These are phyloP conservation scores for Pachymerium ferrugineum DNA, from an alignment of 2,888 invertebrate genomes.

Conservation along the genomic window DNA sequence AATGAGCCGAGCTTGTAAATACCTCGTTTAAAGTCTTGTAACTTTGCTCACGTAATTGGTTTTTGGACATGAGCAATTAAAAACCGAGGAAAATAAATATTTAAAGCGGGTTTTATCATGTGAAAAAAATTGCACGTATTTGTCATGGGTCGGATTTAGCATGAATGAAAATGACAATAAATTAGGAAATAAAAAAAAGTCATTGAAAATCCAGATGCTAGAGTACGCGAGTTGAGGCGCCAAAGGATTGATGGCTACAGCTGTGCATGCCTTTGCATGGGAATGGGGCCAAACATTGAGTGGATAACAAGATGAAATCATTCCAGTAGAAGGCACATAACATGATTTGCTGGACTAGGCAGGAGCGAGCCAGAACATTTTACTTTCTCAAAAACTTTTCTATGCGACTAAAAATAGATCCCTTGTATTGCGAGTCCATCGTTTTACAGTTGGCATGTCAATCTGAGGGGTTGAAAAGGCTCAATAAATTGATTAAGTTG, in stretches of 20 bases:
- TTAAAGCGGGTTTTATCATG: background rate
- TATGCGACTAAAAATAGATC: background rate
- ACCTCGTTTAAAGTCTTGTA: conserved; percentile 18
- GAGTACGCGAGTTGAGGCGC: background rate
- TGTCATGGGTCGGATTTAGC: background rate
- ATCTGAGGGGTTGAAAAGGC: background rate
- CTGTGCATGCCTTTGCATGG: conserved; percentile 23
- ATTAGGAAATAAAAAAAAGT: no score
- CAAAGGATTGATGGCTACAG: conserved; percentile 23
- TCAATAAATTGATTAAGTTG: conserved; percentile 15
- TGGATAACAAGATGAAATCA: conserved; percentile 14
- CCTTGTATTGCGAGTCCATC: background rate
- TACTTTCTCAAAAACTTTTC: background rate
- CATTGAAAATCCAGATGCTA: no score
- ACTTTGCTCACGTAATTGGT: conserved; percentile 4
- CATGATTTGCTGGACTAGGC: conserved; percentile 1
- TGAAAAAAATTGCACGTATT: background rate
- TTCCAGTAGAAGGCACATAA: conserved; percentile 24
- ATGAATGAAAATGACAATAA: no score
- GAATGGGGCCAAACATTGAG: conserved; percentile 22
- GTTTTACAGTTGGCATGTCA: background rate
- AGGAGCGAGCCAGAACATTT: background rate
- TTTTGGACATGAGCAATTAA: conserved; percentile 11
- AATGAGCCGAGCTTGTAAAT: conserved; percentile 17
- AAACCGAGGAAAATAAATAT: background rate